These are phyloP conservation scores for Drosophila affinis DNA, from an alignment of 2,888 invertebrate species.

Conservation along the genomic window DNA sequence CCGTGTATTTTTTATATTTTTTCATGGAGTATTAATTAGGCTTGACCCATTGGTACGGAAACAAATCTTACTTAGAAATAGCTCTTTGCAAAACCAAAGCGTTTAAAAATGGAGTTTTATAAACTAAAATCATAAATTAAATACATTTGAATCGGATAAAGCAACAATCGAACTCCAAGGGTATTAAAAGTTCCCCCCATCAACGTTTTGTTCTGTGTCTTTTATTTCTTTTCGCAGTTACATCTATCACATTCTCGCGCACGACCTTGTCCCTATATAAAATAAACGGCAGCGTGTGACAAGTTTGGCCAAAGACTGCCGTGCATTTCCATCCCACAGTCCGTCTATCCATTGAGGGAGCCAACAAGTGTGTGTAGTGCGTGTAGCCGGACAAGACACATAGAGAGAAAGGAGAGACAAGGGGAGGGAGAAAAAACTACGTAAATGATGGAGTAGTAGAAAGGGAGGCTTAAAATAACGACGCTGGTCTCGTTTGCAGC, in stretches of 20 bases:
- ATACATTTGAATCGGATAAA: background rate
- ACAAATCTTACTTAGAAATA: background rate
- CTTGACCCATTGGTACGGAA: background rate
- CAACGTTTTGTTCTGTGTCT: background rate
- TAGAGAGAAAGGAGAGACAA: background rate
- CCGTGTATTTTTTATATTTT: background rate
- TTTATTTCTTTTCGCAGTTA: background rate
- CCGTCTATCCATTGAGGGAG: background rate
- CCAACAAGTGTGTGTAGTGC: conserved; percentile 60
- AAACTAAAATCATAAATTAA: background rate
- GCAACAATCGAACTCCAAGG: background rate
- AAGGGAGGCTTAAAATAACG: conserved; percentile 27
- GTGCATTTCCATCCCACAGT: conserved; percentile 12
- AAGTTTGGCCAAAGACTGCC: conserved; percentile 41
- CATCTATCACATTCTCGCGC: background rate
- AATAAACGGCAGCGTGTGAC: conserved; percentile 3
- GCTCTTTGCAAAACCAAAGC: background rate
- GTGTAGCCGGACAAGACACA: background rate
- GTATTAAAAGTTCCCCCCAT: background rate
- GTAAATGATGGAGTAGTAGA: background rate
- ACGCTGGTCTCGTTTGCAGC: conserved; percentile 13
- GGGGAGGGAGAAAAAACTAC: background rate
- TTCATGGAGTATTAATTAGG: background rate
- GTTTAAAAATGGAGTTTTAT: background rate
- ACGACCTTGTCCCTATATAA: conserved; percentile 22